These are phyloP conservation scores for Hippopotamyrus pictus DNA, from an alignment of 2,797 vertebrate genomes.

Conservation along the genomic window DNA sequence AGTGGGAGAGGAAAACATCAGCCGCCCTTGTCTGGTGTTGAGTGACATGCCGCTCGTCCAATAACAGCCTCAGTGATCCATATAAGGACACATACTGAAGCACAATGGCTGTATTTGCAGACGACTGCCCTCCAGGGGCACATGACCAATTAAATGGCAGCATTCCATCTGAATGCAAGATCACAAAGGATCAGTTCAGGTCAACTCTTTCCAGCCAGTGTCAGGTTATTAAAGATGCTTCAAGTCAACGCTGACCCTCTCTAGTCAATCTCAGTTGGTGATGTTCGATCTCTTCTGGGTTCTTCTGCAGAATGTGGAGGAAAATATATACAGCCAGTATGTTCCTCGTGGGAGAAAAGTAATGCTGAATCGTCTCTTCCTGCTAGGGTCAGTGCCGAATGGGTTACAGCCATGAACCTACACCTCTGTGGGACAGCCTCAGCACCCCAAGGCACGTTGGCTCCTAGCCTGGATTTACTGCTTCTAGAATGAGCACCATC, in stretches of 20 bases:
- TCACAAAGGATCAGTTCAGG: not conserved
- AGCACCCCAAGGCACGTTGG: not conserved
- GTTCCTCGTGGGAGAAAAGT: not conserved
- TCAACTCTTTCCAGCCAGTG: not conserved
- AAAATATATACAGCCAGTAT: not conserved
- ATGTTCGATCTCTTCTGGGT: not conserved
- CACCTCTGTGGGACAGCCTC: not conserved
- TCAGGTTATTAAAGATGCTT: not conserved
- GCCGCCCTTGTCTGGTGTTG: not conserved
- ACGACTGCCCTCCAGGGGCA: not conserved
- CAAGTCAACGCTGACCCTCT: not conserved
- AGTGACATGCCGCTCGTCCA: not conserved
- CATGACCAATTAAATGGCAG: not conserved
- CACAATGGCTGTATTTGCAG: not conserved
- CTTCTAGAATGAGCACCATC: not conserved
- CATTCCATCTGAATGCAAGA: not conserved
- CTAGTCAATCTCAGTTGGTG: not conserved
- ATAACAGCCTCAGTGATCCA: not conserved
- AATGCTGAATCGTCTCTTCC: not conserved
- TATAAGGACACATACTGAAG: not conserved
- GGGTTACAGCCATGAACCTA: not conserved
- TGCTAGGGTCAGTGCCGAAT: not conserved
- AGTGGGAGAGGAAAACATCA: not conserved
- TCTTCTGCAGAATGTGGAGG: not conserved
- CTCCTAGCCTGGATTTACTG: not conserved